These are phyloP conservation scores for Pampusana beccarii DNA, from an alignment of 2,113 vertebrate species.

Conservation along the genomic window DNA sequence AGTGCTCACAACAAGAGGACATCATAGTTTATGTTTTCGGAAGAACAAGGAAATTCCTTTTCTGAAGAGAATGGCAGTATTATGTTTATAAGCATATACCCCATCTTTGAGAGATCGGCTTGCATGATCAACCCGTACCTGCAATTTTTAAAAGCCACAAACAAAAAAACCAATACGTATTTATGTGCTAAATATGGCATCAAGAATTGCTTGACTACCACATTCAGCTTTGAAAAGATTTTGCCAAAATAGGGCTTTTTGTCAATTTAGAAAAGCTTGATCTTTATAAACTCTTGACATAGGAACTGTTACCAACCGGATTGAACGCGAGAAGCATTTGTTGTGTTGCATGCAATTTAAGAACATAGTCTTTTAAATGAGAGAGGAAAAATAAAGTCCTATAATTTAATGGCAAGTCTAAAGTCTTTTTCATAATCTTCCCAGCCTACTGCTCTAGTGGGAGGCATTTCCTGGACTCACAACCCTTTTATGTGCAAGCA, in stretches of 20 bases:
- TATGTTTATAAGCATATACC: background rate
- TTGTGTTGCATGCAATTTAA: background rate
- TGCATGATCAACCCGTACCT: background rate
- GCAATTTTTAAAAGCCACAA: background rate
- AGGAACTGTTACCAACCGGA: background rate
- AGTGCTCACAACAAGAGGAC: background rate
- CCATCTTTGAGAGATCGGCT: background rate
- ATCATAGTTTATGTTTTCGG: background rate
- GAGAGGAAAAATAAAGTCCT: conserved; percentile 19
- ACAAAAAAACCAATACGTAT: background rate
- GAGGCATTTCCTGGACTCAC: conserved; percentile 60
- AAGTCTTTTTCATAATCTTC: conserved; percentile 35
- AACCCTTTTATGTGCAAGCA: conserved; percentile 60
- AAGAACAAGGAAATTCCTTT: background rate
- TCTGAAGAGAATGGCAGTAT: background rate
- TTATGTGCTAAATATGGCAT: background rate
- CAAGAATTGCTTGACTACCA: background rate
- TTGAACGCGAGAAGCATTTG: background rate
- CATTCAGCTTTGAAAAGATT: background rate
- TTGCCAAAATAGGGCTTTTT: background rate
- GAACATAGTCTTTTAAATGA: background rate
- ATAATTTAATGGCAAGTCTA: conserved; percentile 17
- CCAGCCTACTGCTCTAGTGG: conserved; percentile 46
- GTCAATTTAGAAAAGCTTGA: background rate
- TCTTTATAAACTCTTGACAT: background rate